These are phyloP conservation scores for Chrysomallon squamiferum DNA, from an alignment of 1,140 invertebrate species.

Conservation along the genomic window DNA sequence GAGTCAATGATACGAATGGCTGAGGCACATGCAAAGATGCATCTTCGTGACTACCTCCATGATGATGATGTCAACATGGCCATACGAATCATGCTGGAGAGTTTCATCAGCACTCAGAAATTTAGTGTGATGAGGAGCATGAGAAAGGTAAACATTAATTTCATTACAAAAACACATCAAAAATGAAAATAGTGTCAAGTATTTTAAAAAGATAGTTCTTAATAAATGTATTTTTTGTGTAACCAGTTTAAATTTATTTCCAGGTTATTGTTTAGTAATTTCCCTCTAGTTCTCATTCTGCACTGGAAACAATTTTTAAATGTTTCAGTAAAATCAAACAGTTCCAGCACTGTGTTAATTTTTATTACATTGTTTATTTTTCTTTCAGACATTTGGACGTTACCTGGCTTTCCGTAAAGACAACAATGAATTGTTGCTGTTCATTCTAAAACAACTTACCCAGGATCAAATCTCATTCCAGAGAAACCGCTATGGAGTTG, in stretches of 20 bases:
- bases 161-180: background rate
- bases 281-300: no score
- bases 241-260: no score
- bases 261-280: no score
- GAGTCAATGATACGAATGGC: constrained; percentile 95
- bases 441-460: constrained; percentile 91
- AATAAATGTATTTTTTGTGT: no score
- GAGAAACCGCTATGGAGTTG: constrained; percentile 77
- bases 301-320: no score
- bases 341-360: no score
- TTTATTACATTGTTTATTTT: no score
- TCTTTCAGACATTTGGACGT: constrained; percentile 85
- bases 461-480: constrained; percentile 90
- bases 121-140: constrained; percentile 97
- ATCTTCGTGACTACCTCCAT: constrained; percentile 89
- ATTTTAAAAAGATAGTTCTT: no score
- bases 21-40: constrained; percentile 96
- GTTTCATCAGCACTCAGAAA: constrained; percentile 98
- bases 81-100: constrained; percentile 95
- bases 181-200: no score
- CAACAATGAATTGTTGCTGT: constrained; percentile 94
- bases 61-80: constrained; percentile 98
- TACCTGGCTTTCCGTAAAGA: constrained; percentile 95
- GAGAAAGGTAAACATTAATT: constrained; percentile 77
- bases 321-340: no score